These are phyloP conservation scores for Sycophaga agraensis DNA, from an alignment of 1,140 invertebrate species.

Conservation along the genomic window DNA sequence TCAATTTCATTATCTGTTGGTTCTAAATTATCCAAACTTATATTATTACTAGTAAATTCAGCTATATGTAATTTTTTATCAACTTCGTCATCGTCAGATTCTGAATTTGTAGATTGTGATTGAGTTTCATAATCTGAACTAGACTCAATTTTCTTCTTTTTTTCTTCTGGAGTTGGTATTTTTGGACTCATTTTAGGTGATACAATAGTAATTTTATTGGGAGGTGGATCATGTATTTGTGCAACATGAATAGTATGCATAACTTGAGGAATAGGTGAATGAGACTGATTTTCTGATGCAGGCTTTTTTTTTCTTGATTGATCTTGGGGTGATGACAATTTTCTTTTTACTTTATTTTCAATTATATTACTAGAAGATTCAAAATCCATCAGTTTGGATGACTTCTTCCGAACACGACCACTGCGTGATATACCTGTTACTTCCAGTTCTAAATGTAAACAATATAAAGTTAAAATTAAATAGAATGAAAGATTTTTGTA, in stretches of 20 bases:
- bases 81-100: constrained; percentile 19
- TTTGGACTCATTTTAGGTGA: constrained; percentile 10
- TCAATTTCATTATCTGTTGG: constrained; percentile 9
- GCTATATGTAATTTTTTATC: constrained; percentile 22
- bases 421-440: constrained; percentile 83
- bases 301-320: constrained; percentile 34
- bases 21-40: constrained; percentile 16
- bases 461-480: neutral
- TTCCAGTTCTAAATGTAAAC: constrained; percentile 67
- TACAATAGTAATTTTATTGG: constrained; percentile 1
- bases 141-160: constrained; percentile 26
- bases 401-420: constrained; percentile 89
- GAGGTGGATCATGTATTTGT: constrained; percentile 32
- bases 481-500: neutral
- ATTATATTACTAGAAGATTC: constrained; percentile 79
- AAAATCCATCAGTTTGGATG: constrained; percentile 92
- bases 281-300: constrained; percentile 7
- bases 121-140: constrained; percentile 31
- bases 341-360: constrained; percentile 55
- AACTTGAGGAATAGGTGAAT: constrained; percentile 12
- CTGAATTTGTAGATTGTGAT: constrained; percentile 27
- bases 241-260: constrained; percentile 31
- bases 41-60: constrained; percentile 11
- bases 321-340: constrained; percentile 47
- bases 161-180: neutral